Conservation (phyloP, 2,888 invertebrate genomes). For the Ochlodes sylvanus region DNA sequence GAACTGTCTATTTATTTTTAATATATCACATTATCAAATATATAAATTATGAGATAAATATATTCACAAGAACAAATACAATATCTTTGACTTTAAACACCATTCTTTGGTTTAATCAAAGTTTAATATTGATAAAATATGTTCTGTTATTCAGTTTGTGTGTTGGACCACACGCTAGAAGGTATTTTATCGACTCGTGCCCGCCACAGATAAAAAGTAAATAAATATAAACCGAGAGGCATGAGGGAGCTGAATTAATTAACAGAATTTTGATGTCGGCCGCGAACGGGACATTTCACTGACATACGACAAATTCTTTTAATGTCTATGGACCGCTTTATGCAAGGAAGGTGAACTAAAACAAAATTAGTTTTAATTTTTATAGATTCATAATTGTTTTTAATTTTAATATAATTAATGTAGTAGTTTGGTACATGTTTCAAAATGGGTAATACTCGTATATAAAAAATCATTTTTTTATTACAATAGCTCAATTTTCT, state of each 20-base stretch:
- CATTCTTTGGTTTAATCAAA: background rate
- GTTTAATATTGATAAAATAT: too few relatives aligned
- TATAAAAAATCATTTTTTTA: too few relatives aligned
- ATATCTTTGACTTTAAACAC: background rate
- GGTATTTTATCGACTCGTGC: constrained; percentile 79
- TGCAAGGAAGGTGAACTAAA: constrained; percentile 43
- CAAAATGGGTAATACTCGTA: too few relatives aligned
- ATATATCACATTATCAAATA: too few relatives aligned
- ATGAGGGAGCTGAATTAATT: constrained; percentile 81
- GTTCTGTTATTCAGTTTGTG: constrained; percentile 20
- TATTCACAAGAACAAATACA: background rate
- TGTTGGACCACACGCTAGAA: constrained; percentile 49
- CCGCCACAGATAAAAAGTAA: constrained; percentile 70
- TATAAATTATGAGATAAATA: too few relatives aligned
- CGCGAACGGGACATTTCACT: constrained; percentile 65
- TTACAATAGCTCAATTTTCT: too few relatives aligned
- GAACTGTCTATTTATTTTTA: too few relatives aligned
- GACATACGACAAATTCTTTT: constrained; percentile 72
- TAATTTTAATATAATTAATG: too few relatives aligned
- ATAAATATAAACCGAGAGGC: constrained; percentile 74
- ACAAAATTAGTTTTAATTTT: constrained; percentile 42
- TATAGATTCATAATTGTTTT: too few relatives aligned
- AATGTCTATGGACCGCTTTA: constrained; percentile 53
- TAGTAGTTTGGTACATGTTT: too few relatives aligned
- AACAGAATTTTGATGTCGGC: constrained; percentile 72